Evolutionary conservation across 2,113 vertebrate genomes (phyloP).

Genomic region (Neoarius graeffei): DNA sequence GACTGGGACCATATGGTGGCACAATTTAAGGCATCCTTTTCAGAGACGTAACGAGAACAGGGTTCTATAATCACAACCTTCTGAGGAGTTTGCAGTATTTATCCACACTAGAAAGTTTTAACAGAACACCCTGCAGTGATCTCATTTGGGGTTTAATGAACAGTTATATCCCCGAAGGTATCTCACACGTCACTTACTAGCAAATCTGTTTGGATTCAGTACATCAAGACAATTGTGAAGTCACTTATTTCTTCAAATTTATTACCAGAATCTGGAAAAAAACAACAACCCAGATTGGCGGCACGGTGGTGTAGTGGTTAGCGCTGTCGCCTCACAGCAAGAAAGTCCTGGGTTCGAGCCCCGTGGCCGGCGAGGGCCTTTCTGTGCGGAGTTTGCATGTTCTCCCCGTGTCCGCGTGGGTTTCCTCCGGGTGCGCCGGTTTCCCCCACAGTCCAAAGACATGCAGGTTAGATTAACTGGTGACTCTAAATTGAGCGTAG

Average conservation of each 20-base stretch:
- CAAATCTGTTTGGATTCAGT: conserved; percentile 18
- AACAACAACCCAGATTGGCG: too few species aligned
- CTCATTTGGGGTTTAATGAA: conserved; percentile 15
- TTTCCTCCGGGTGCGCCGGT: too few species aligned
- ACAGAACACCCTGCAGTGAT: conserved; percentile 40
- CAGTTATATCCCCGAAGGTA: conserved; percentile 25
- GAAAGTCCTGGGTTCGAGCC: too few species aligned
- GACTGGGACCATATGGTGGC: conserved; percentile 62
- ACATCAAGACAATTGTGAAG: conserved; percentile 27
- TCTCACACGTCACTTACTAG: conserved; percentile 33
- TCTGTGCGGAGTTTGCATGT: too few species aligned
- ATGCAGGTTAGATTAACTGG: too few species aligned
- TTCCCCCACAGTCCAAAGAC: too few species aligned
- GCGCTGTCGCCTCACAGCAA: too few species aligned
- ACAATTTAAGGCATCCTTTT: conserved; percentile 51
- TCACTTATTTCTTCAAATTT: neutral
- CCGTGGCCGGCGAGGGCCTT: too few species aligned
- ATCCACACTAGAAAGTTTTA: conserved; percentile 18
- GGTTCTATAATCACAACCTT: conserved; percentile 5
- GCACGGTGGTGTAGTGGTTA: too few species aligned
- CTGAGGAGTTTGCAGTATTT: conserved; percentile 13
- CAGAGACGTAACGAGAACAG: conserved; percentile 26
- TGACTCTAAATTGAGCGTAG: too few species aligned
- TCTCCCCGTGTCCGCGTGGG: too few species aligned
- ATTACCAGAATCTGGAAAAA: neutral